Conservation (phyloP, 1,140 invertebrate genomes). For the Neodiprion lecontei region DNA sequence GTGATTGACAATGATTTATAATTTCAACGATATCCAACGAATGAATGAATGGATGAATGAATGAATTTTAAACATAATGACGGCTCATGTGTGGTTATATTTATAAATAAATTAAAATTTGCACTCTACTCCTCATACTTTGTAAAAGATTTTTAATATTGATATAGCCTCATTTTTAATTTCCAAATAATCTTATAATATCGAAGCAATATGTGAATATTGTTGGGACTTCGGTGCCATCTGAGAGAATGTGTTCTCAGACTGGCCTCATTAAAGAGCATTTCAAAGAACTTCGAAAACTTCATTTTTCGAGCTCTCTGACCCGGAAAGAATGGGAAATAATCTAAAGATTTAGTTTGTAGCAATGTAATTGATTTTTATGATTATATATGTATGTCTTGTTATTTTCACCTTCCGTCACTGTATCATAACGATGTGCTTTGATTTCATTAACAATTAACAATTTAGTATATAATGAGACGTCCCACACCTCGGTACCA, state of each 20-base stretch:
- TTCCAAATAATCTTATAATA: no score
- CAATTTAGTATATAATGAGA: neutral
- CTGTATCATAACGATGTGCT: neutral
- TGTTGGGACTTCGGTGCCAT: conserved; percentile 39
- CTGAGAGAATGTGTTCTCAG: conserved; percentile 40
- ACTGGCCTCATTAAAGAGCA: conserved; percentile 20
- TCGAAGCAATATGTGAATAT: conserved; percentile 23
- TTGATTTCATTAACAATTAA: neutral
- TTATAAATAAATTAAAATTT: no score
- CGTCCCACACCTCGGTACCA: neutral
- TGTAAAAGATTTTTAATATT: no score
- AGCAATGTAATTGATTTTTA: neutral
- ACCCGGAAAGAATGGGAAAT: neutral
- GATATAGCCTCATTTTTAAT: no score
- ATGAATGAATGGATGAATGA: no score
- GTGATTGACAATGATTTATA: no score
- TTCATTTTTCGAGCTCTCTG: conserved; percentile 9
- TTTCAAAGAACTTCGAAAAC: neutral
- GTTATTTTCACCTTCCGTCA: neutral
- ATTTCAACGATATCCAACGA: no score
- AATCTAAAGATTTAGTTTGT: neutral
- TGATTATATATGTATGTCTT: neutral
- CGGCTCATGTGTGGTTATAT: no score
- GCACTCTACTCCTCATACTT: no score
- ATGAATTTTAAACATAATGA: no score